A percentile compares a stretch with the other conserved stretches of the same genome.
Evolutionary conservation across 2,888 invertebrate species (phyloP).

Genomic region (Drosophila ezoana): DNA sequence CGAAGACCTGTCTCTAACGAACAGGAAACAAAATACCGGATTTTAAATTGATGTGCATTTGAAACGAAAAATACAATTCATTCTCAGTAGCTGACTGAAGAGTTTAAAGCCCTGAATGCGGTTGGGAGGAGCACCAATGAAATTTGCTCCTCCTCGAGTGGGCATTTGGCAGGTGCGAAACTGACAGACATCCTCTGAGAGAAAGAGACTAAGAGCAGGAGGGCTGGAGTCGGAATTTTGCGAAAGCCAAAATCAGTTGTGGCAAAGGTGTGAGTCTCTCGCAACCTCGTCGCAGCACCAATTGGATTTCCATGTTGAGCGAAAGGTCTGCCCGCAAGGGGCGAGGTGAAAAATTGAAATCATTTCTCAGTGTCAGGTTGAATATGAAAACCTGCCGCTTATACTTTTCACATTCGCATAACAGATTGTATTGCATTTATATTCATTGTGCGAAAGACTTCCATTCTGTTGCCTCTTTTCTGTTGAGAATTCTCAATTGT

Average conservation of each 20-base stretch:
- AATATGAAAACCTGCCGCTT: slow-evolving; percentile 54
- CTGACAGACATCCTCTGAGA: neutral
- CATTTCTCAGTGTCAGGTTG: slow-evolving; percentile 66
- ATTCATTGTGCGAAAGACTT: slow-evolving; percentile 26
- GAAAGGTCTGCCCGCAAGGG: neutral
- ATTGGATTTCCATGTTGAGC: slow-evolving; percentile 35
- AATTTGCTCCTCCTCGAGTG: slow-evolving; percentile 9
- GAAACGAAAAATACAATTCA: slow-evolving; percentile 45
- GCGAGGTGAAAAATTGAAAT: slow-evolving; percentile 53
- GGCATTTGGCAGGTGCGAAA: slow-evolving; percentile 3
- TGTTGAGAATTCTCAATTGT: slow-evolving; percentile 3
- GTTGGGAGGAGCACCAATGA: slow-evolving; percentile 13
- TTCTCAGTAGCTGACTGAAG: slow-evolving; percentile 37
- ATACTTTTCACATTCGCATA: slow-evolving; percentile 41
- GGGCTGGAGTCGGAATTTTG: slow-evolving; percentile 15
- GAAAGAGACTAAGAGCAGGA: neutral
- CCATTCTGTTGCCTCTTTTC: slow-evolving; percentile 19
- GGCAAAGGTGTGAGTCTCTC: slow-evolving; percentile 1
- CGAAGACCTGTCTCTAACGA: slow-evolving; percentile 2
- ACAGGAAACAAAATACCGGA: slow-evolving; percentile 32
- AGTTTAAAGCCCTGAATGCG: slow-evolving; percentile 1
- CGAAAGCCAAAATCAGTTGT: slow-evolving; percentile 17
- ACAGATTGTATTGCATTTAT: slow-evolving; percentile 49
- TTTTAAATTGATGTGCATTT: slow-evolving; percentile 52
- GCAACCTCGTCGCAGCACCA: slow-evolving; percentile 16